Percentiles rank a stretch among this genome's conserved stretches.
Conservation (phyloP, 2,797 vertebrate genomes). For the Chelon auratus region DNA sequence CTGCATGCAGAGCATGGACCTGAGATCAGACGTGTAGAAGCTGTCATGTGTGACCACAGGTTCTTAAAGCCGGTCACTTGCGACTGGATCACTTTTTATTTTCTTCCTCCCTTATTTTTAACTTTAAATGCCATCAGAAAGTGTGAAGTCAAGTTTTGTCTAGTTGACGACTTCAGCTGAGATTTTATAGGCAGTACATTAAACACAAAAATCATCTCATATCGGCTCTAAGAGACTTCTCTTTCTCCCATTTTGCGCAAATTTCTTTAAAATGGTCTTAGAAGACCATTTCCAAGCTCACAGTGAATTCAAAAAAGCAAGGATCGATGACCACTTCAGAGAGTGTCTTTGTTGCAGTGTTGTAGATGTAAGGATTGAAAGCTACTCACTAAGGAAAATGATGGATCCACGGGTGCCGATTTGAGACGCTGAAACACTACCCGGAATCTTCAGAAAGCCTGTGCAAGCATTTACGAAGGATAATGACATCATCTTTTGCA, state of each 20-base stretch:
- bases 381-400: constrained; percentile 23
- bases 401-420: constrained; percentile 33
- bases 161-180: constrained; percentile 11
- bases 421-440: constrained; percentile 24
- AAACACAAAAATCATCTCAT: constrained; percentile 20
- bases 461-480: constrained; percentile 51
- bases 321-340: constrained; percentile 19
- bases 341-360: constrained; percentile 22
- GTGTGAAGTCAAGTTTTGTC: constrained; percentile 24
- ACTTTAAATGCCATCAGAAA: neutral
- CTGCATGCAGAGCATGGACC: too few relatives aligned
- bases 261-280: constrained; percentile 7
- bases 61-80: too few relatives aligned
- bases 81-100: too few relatives aligned
- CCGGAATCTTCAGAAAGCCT: constrained; percentile 42
- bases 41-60: too few relatives aligned
- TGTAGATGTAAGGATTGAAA: constrained; percentile 30
- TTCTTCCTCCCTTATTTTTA: neutral
- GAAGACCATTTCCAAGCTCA: neutral
- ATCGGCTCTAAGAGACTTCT: constrained; percentile 21
- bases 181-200: constrained; percentile 11
- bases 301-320: constrained; percentile 10
- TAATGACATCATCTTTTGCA: constrained; percentile 34
- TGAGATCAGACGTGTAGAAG: too few relatives aligned
- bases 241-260: neutral